Conservation (phyloP, 1,140 invertebrate species). For the Augochlora pura region DNA sequence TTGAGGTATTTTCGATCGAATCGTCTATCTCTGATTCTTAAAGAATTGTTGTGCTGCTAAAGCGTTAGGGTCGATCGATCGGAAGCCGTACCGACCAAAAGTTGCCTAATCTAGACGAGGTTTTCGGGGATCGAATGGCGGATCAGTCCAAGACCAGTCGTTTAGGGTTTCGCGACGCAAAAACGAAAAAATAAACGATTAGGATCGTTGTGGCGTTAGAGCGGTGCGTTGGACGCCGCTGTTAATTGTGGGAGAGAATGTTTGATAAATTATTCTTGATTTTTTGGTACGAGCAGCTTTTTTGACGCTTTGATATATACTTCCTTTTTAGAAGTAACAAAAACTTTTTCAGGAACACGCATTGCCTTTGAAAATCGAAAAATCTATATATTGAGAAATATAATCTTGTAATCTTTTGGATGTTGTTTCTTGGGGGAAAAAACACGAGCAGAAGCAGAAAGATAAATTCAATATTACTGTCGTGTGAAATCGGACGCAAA, state of each 20-base stretch:
- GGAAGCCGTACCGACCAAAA: too few relatives aligned
- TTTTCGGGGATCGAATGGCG: too few relatives aligned
- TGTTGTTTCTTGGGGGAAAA: neutral
- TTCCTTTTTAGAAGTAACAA: slow-evolving; percentile 35
- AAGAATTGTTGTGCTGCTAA: too few relatives aligned
- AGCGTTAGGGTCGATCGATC: too few relatives aligned
- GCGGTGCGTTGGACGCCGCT: slow-evolving; percentile 12
- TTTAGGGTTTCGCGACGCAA: neutral
- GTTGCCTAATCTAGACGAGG: too few relatives aligned
- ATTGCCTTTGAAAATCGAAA: slow-evolving; percentile 47
- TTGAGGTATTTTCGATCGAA: too few relatives aligned
- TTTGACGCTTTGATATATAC: slow-evolving; percentile 53
- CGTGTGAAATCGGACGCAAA: slow-evolving; percentile 22
- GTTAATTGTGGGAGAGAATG: slow-evolving; percentile 30
- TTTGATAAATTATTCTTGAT: slow-evolving; percentile 55
- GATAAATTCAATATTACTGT: neutral
- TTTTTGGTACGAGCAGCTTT: slow-evolving; percentile 54
- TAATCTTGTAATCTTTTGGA: neutral
- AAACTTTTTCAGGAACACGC: slow-evolving; percentile 43
- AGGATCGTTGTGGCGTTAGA: neutral
- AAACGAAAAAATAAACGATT: neutral
- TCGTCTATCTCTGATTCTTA: too few relatives aligned
- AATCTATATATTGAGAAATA: too few relatives aligned
- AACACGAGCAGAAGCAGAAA: slow-evolving; percentile 9
- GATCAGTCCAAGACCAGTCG: neutral